Conservation (phyloP, 2,888 invertebrate species). For the Aphodius sticticus region DNA sequence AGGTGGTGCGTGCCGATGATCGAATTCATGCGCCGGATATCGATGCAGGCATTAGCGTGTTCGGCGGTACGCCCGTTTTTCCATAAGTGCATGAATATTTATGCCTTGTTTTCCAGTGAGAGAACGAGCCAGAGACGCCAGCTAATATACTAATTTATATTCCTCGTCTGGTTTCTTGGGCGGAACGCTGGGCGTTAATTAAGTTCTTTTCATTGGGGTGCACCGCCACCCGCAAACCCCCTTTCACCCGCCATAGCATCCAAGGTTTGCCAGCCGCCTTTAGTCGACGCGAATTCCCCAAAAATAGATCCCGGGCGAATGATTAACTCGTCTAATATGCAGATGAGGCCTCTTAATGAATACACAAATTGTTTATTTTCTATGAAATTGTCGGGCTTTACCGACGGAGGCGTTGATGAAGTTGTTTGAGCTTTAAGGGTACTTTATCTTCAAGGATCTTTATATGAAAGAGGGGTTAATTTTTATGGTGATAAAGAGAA, state of each 20-base stretch:
- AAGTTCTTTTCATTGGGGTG: constrained; percentile 16
- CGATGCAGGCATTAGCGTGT: background rate
- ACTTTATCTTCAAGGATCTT: too few species aligned
- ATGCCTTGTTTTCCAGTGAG: background rate
- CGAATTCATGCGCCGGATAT: background rate
- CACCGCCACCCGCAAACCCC: background rate
- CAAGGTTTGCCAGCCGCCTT: background rate
- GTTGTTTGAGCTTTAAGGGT: background rate
- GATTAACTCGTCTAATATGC: constrained; percentile 4
- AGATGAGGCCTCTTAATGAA: constrained; percentile 4
- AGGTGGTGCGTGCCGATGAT: background rate
- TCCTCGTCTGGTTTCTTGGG: constrained; percentile 28
- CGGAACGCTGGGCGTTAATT: constrained; percentile 17
- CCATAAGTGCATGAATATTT: background rate
- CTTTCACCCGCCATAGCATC: background rate
- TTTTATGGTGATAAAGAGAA: too few species aligned
- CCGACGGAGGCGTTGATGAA: background rate
- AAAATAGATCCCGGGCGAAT: background rate
- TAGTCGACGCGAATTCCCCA: background rate
- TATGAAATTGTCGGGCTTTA: background rate
- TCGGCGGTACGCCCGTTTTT: background rate
- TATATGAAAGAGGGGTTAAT: too few species aligned
- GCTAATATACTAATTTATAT: constrained; percentile 40
- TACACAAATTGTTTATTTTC: constrained; percentile 4
- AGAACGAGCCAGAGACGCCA: background rate